These are phyloP conservation scores for Hybognathus amarus DNA, from an alignment of 2,797 vertebrate species.

Conservation along the genomic window DNA sequence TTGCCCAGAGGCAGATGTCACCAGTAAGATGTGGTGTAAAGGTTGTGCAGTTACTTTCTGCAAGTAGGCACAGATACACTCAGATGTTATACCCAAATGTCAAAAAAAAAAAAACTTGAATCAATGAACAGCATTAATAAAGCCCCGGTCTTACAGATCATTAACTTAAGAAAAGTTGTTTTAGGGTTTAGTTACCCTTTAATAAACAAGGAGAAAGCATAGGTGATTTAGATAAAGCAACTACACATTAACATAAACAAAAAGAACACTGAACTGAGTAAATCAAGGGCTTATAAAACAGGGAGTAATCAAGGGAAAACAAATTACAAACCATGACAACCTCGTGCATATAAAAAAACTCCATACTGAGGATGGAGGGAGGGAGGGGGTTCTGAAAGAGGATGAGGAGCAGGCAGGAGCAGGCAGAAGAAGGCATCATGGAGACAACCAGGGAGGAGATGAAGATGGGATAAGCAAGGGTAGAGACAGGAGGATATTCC, in stretches of 20 bases:
- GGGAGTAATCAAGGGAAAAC: neutral
- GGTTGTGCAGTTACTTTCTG: slow-evolving; percentile 17
- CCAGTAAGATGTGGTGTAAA: slow-evolving; percentile 26
- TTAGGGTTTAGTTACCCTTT: neutral
- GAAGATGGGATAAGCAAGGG: neutral
- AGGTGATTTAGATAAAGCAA: neutral
- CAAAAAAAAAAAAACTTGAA: no score
- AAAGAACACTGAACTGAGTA: neutral
- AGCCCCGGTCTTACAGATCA: no score
- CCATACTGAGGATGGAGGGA: neutral
- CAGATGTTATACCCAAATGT: no score
- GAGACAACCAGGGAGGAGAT: neutral
- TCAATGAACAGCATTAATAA: no score
- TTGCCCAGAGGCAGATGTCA: slow-evolving; percentile 40
- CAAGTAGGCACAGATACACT: neutral
- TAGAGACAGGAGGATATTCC: neutral
- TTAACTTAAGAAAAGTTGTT: no score
- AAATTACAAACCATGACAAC: neutral
- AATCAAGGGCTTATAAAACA: neutral
- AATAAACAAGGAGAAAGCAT: neutral
- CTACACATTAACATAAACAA: neutral
- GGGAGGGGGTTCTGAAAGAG: neutral
- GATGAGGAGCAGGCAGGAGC: neutral
- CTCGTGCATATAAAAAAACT: neutral
- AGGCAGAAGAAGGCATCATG: neutral